Percentiles rank a stretch among this genome's conserved stretches.
Evolutionary conservation across 2,888 invertebrate species (phyloP).

Genomic region (Leptopilina syphax): DNA sequence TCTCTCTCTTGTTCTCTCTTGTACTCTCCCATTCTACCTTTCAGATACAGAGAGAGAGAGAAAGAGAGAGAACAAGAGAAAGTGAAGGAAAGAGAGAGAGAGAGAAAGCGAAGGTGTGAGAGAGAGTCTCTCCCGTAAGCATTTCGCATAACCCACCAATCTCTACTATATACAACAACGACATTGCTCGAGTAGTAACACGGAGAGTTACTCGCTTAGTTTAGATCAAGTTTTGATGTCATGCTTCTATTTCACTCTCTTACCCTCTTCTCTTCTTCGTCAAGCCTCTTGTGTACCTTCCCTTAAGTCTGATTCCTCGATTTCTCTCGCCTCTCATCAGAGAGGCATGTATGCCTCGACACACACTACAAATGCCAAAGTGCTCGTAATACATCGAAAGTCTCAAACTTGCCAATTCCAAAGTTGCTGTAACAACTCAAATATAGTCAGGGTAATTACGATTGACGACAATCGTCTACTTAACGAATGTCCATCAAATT

Average conservation of each 20-base stretch:
- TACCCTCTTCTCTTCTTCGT: conserved; percentile 51
- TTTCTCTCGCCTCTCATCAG: conserved; percentile 47
- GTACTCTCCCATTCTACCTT: no score
- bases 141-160: conserved; percentile 54
- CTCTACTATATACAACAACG: conserved; percentile 56
- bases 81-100: no score
- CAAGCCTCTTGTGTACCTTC: conserved; percentile 43
- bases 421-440: conserved; percentile 33
- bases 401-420: conserved; percentile 63
- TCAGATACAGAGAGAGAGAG: no score
- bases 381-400: conserved; percentile 72
- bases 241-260: conserved; percentile 57
- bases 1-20: no score
- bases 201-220: conserved; percentile 72
- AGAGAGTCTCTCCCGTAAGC: conserved; percentile 37
- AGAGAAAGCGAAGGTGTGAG: no score
- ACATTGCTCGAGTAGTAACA: conserved; percentile 59
- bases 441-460: background rate
- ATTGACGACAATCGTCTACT: background rate
- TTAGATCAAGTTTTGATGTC: conserved; percentile 74
- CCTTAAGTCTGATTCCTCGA: conserved; percentile 41
- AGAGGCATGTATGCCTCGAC: conserved; percentile 61
- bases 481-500: background rate
- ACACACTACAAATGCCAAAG: conserved; percentile 73
- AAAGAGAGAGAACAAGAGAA: no score